Conservation (phyloP, 2,797 vertebrate species). For the Phoebastria nigripes region DNA sequence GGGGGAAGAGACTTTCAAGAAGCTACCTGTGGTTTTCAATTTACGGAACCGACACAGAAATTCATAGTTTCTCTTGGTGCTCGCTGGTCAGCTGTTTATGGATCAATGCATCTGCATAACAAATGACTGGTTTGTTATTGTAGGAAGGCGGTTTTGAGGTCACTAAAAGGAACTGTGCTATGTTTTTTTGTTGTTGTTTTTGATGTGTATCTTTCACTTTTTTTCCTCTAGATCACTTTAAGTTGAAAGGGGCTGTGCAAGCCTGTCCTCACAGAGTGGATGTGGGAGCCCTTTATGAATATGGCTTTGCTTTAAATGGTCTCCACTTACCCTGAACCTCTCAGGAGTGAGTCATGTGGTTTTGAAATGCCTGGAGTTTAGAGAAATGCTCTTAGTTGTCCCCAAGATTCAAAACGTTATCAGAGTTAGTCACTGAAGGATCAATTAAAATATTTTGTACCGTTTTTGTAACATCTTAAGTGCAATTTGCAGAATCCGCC, state of each 20-base stretch:
- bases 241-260: not conserved
- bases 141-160: slow-evolving; percentile 26
- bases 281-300: not conserved
- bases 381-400: not conserved
- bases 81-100: not conserved
- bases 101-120: not conserved
- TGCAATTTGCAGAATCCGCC: not conserved
- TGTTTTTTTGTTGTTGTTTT: not conserved
- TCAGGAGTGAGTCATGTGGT: slow-evolving; percentile 43
- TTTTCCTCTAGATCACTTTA: not conserved
- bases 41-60: not conserved
- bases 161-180: not conserved
- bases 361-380: not conserved
- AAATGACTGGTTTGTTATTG: not conserved
- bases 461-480: not conserved
- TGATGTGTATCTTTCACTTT: not conserved
- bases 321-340: not conserved
- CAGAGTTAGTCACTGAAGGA: not conserved
- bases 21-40: not conserved
- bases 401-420: not conserved
- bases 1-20: not conserved
- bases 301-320: not conserved
- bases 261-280: not conserved
- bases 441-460: not conserved
- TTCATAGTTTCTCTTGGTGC: not conserved